A percentile compares a stretch with the other conserved stretches of the same genome.
Conservation (phyloP, 2,797 vertebrate species). For the Pseudochirops cupreus region DNA sequence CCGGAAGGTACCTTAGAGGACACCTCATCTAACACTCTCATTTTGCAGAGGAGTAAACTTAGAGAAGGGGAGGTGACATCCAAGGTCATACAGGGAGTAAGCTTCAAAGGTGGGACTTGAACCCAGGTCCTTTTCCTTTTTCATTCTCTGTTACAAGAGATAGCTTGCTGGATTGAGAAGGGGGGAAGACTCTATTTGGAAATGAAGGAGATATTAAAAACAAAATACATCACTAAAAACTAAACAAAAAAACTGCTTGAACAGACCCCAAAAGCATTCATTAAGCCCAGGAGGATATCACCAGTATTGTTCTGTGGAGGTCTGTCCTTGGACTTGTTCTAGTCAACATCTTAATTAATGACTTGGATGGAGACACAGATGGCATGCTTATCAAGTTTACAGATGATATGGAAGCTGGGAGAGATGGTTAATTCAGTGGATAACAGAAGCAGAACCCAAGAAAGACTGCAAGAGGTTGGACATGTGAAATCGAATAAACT, state of each 20-base stretch:
- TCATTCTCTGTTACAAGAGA: not conserved
- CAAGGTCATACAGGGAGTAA: not conserved
- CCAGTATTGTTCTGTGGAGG: not conserved
- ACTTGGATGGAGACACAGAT: not conserved
- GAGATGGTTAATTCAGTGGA: not conserved
- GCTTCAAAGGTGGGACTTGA: not conserved
- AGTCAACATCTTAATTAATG: not conserved
- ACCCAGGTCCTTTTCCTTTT: not conserved
- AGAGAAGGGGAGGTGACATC: not conserved
- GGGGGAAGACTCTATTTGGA: not conserved
- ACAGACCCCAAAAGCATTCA: not conserved
- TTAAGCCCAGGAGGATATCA: not conserved
- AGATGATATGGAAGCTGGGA: not conserved
- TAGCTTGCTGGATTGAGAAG: not conserved
- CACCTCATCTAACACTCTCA: not conserved
- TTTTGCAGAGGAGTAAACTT: not conserved
- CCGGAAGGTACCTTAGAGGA: not conserved
- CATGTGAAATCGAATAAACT: not conserved
- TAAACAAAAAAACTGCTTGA: not conserved
- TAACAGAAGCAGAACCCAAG: not conserved
- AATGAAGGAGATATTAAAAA: not conserved
- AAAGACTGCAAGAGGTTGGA: not conserved
- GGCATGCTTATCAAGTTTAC: not conserved
- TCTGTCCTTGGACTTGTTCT: not conserved
- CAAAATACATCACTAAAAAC: not conserved